Conservation (phyloP, 2,113 vertebrate species). For the Takifugu bimaculatus region DNA sequence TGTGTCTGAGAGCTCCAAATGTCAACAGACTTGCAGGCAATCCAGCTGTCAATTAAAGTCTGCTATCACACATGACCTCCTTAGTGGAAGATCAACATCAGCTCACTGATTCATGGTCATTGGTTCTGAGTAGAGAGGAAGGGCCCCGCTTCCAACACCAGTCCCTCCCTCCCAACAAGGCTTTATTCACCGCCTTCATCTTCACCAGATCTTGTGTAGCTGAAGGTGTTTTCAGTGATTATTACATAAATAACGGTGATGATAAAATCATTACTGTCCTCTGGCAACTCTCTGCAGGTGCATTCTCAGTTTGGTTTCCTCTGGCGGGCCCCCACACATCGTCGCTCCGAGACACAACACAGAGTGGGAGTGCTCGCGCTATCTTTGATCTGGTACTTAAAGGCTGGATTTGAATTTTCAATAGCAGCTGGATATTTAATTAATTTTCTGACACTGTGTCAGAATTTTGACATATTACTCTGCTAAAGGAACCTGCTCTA, state of each 20-base stretch:
- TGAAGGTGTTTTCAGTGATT: constrained; percentile 18
- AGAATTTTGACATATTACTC: constrained; percentile 52
- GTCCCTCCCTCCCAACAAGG: too few species aligned
- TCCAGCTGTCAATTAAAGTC: constrained; percentile 40
- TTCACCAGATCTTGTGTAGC: constrained; percentile 27
- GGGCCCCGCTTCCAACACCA: too few species aligned
- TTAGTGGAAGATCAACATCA: constrained; percentile 25
- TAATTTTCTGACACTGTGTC: constrained; percentile 53
- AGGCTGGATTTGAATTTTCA: constrained; percentile 61
- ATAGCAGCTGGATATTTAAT: constrained; percentile 62
- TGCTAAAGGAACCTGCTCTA: constrained; percentile 24
- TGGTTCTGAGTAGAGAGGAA: constrained; percentile 21
- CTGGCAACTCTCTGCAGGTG: too few species aligned
- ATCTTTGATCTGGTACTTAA: constrained; percentile 51
- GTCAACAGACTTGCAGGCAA: constrained; percentile 17
- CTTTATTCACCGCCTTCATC: constrained; percentile 10
- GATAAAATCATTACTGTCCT: not conserved
- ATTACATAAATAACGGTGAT: constrained; percentile 35
- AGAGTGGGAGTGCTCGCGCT: constrained; percentile 39
- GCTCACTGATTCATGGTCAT: constrained; percentile 37
- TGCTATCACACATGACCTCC: constrained; percentile 1
- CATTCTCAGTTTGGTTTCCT: too few species aligned
- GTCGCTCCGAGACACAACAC: not conserved
- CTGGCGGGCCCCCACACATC: too few species aligned
- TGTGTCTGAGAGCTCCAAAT: constrained; percentile 5